Evolutionary conservation across 1,140 invertebrate species (phyloP), one percentile per base, ranked within the genome.

Genomic region (Triops longicaudatus): DNA sequence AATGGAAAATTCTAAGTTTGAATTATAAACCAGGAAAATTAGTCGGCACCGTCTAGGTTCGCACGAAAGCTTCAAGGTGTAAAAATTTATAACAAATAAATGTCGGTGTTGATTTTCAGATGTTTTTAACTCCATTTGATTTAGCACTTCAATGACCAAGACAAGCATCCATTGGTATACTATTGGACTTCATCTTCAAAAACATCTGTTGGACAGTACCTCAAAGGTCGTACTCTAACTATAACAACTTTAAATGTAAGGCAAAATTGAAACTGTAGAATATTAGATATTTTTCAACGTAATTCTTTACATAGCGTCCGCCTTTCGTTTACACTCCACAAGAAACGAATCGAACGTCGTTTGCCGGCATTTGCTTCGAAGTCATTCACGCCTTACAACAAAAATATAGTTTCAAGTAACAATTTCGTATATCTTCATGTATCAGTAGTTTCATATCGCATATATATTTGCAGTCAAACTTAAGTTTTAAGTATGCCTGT

Each of bases 321-420:
- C 50, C 50, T 63, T 63, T 63, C 22, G 50, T 63, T 0, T 22
- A 22, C 50, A 63, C 1, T 14, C 22, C 22, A 14, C 9, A 63
- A 10, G 50, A 63, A n/a, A 63, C 14, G 1, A 9, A 22, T 14
- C 17, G 17, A 22, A n/a, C 9, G 26, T 17, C 3, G 1, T 77
- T 72, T 44, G 26, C 17, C 11, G 76, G 76, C 27, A 37, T 72
- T 6, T 31, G 27, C 37, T 77, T 63, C 28, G 76, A 77, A 77
- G 41, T 77, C 1, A 73, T 77, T 41, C 63, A 73, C 28, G 76
- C 31, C 2, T 31, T 77, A 10, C 63, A 77, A 41, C 17, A 31
- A 1, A 22, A 63, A 31, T 77, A 77, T 14, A 77, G 72, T 42
- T 77, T 77, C 63, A 77, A 37, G 76, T 77, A 41, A 7, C 14